Base-by-base conservation (phyloP, 2,113 vertebrate genomes). In the Ariopsis seemanni region DNA sequence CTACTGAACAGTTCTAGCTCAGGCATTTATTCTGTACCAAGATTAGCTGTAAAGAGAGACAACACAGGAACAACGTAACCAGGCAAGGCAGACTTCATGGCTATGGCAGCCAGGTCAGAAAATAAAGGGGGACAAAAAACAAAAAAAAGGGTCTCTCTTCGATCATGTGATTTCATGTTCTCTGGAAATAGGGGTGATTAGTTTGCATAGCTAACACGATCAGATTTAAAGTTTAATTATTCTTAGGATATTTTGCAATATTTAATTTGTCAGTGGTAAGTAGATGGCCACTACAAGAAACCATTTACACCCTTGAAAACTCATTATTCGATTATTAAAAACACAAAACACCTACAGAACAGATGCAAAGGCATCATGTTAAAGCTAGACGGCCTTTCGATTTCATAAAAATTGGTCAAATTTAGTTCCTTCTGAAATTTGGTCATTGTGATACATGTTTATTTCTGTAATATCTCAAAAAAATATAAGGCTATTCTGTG, bases 41-140 rank as follows among this genome's bases (percentile, higher is more conserved):
- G 74, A 91, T 81, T 85, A 84, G 91, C 87, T 87, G 62, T 85
- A 85, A 77, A 77, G 88, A 88, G 86, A 62, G 30, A 91, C 88
- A 65, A 87, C 85, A 18, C 18, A 60, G 20, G 17, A 60, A 72
- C 62, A 50, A 22, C 72, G n/a, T 84, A 50, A 86, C 77, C 85
- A 85, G 85, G 12, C 42, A 71, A 34, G 60, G 53, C 85, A 85
- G 83, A 90, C 10, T 85, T 79, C 9, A n/a, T 81, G 48, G 75
- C 88, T 87, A 88, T 80, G 85, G 90, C 90, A 83, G 90, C 90
- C 91, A 90, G 83, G 12, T 30, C 85, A 88, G 84, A 91, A 82
- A 85, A 91, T 74, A 77, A 58, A 85, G 79, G 60, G 60, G 75
- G 30, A 63, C 84, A 86, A 87, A 86, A 85, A 90, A 88, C 86